Conservation (phyloP, 2,113 vertebrate species). For the Mugil cephalus region DNA sequence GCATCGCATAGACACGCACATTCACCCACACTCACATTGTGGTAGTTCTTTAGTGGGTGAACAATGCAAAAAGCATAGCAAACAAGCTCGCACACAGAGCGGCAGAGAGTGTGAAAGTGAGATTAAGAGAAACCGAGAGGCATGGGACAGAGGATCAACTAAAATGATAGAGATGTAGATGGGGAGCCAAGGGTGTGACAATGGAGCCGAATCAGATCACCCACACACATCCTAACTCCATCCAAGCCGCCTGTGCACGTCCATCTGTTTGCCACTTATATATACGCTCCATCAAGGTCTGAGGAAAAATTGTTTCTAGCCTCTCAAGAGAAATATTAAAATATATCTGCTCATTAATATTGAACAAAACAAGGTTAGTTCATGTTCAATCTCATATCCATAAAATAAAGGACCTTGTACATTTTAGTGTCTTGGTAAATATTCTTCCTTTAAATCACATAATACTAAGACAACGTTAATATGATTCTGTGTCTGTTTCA, state of each 20-base stretch:
- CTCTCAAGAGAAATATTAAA: neutral
- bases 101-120: conserved; percentile 43
- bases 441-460: neutral
- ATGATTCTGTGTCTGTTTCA: neutral
- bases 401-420: neutral
- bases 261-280: conserved; percentile 57
- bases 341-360: neutral
- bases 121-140: conserved; percentile 57
- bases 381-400: neutral
- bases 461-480: too few species aligned
- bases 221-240: conserved; percentile 45
- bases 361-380: neutral
- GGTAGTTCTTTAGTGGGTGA: conserved; percentile 24
- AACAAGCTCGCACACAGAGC: conserved; percentile 33
- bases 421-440: neutral
- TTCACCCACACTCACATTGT: conserved; percentile 19
- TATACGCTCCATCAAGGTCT: conserved; percentile 1
- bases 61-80: conserved; percentile 49
- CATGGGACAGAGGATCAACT: conserved; percentile 38
- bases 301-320: neutral
- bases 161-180: conserved; percentile 55
- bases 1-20: conserved; percentile 40
- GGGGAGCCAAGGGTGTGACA: conserved; percentile 44
- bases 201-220: conserved; percentile 50
- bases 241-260: conserved; percentile 16